Evolutionary conservation across 1,140 invertebrate genomes (phyloP).

Genomic region (Eufriesea mexicana): DNA sequence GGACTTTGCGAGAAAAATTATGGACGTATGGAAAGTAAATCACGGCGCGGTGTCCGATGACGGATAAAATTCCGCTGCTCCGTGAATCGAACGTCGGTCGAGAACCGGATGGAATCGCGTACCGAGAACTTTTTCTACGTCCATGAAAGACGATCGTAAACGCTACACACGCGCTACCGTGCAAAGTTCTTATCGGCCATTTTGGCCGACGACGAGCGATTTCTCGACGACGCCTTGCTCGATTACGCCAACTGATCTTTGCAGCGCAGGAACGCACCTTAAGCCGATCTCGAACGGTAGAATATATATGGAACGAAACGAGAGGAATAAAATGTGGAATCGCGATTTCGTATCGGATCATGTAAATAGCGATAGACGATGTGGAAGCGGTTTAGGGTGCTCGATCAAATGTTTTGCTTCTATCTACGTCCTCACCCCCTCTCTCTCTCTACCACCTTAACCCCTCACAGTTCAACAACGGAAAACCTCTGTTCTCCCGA

Average conservation of each 20-base stretch:
- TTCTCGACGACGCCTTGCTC: constrained; percentile 27
- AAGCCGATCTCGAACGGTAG: constrained; percentile 35
- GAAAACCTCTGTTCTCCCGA: constrained; percentile 8
- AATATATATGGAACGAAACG: not conserved
- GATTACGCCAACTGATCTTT: constrained; percentile 37
- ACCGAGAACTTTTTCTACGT: not conserved
- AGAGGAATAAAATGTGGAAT: too few species aligned
- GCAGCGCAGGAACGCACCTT: constrained; percentile 50
- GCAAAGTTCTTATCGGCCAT: constrained; percentile 11
- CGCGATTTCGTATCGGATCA: not conserved
- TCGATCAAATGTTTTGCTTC: constrained; percentile 39
- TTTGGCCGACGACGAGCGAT: not conserved
- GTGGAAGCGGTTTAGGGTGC: constrained; percentile 55
- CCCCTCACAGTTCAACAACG: not conserved
- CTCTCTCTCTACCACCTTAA: not conserved
- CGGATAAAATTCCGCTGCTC: too few species aligned
- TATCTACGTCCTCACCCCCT: not conserved
- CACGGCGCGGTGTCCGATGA: not conserved
- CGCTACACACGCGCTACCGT: constrained; percentile 13
- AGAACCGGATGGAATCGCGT: too few species aligned
- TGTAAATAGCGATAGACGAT: not conserved
- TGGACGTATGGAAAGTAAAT: constrained; percentile 37
- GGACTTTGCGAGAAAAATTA: constrained; percentile 21
- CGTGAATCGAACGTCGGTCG: too few species aligned
- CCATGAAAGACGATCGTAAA: constrained; percentile 7